A percentile compares a stretch with the other conserved stretches of the same genome.
phyloP scores from a whole-genome alignment of 1,140 invertebrate species.

The Drosophila auraria region DNA sequence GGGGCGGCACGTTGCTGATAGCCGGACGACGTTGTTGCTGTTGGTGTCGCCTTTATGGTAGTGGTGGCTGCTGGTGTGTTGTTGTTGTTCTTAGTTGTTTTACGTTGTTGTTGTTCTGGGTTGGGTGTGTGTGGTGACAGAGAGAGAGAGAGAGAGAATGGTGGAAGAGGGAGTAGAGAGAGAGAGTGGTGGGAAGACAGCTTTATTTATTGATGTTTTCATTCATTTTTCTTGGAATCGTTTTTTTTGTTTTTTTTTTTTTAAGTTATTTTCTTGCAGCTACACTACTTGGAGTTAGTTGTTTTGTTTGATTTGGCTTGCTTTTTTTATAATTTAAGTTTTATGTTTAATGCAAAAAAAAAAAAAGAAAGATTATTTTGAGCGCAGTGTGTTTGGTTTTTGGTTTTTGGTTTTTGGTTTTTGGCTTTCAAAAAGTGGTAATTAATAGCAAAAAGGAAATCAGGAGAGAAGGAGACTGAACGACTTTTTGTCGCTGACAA shows the following conservation, averaged over 20 bases:
- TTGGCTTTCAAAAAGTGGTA: conserved; percentile 31
- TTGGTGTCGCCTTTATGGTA: conserved; percentile 38
- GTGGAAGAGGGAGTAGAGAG: conserved; percentile 47
- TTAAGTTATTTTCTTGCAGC: conserved; percentile 66
- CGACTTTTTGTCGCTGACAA: conserved; percentile 74
- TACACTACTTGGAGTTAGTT: conserved; percentile 80
- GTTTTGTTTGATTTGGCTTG: conserved; percentile 30
- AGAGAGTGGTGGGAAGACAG: conserved; percentile 81
- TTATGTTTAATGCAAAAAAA: conserved; percentile 57
- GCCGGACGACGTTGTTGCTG: conserved; percentile 73
- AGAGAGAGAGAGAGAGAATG: conserved; percentile 60
- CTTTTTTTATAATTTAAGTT: conserved; percentile 30
- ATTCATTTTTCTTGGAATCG: conserved; percentile 37
- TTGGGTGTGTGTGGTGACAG: conserved; percentile 42
- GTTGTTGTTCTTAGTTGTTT: conserved; percentile 34
- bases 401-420: conserved; percentile 6
- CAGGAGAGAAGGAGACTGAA: conserved; percentile 28
- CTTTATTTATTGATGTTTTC: conserved; percentile 62
- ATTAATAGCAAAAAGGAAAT: conserved; percentile 34
- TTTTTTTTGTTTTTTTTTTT: conserved; percentile 33
- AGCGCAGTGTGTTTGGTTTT: conserved; percentile 33
- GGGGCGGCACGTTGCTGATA: conserved; percentile 71
- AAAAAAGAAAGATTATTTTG: conserved; percentile 39
- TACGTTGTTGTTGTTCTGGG: conserved; percentile 50
- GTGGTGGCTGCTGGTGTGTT: conserved; percentile 34